Evolutionary conservation across 1,140 invertebrate species (phyloP), one percentile per base, ranked within the genome.

Genomic region (Parapsyche elsis): DNA sequence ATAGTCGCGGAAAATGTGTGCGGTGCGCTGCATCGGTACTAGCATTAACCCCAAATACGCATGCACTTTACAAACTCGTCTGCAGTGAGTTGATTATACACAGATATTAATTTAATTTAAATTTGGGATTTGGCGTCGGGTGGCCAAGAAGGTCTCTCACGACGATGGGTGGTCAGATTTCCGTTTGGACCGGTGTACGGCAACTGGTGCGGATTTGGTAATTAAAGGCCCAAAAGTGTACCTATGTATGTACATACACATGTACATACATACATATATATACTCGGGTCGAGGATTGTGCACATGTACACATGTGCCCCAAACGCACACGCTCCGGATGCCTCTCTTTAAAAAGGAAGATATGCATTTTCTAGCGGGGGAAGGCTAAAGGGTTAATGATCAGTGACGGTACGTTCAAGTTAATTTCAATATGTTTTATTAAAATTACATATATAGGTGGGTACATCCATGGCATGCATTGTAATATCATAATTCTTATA

Each of bases 311-410:
- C 49, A 53, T 53, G 16, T 53, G 49, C 16, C 16, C 49, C 16
- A 53, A 14, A 53, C 49, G 49, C 57, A 71, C 64, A 45, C 24
- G 26, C 49, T 61, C 64, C 7, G n/a, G 38, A 45, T 57, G 64
- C 46, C 21, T 49, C 76, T 80, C 76, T 82, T 83, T 80, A 83
- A 83, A 83, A 83, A 81, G 71, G 75, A 83, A 83, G 82, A 83
- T 81, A 83, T 83, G 82, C 82, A 83, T 83, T 83, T 83, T 83
- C 77, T 77, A 75, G 16, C 16, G n/a, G 76, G 81, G 77, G 71
- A 53, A 71, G 46, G 67, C 53, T 53, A 79, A 77, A 83, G 80
- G 82, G 82, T 83, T 79, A 83, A 83, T n/a, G n/a, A n/a, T 10
- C 21, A 53, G 61, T 5, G 49, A 74, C 30, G 77, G 14, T 64